Conservation (phyloP, 2,113 vertebrate species). For the Catharus minimus region DNA sequence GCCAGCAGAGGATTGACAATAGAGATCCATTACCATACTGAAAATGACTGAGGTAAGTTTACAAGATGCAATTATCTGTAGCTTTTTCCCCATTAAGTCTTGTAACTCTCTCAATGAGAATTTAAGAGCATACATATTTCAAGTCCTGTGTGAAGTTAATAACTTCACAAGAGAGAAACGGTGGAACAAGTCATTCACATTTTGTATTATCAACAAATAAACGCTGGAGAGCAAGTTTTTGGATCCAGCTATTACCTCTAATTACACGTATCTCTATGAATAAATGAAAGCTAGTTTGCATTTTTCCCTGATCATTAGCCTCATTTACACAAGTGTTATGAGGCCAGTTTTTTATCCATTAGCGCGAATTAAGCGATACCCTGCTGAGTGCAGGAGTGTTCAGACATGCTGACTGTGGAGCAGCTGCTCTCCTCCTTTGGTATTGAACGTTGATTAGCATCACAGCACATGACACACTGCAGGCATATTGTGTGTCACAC, state of each 20-base stretch:
- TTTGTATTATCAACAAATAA: slow-evolving; percentile 33
- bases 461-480: slow-evolving; percentile 11
- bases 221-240: slow-evolving; percentile 18
- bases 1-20: neutral
- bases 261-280: slow-evolving; percentile 36
- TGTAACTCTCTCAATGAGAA: neutral
- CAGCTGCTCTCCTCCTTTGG: slow-evolving; percentile 55
- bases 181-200: neutral
- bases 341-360: slow-evolving; percentile 13
- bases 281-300: slow-evolving; percentile 38
- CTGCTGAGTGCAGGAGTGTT: slow-evolving; percentile 37
- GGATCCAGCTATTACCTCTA: slow-evolving; percentile 44
- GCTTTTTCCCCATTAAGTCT: slow-evolving; percentile 11
- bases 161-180: slow-evolving; percentile 10
- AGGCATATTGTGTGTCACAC: slow-evolving; percentile 25
- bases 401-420: slow-evolving; percentile 38
- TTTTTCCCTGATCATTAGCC: slow-evolving; percentile 27
- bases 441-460: slow-evolving; percentile 45
- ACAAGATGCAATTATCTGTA: slow-evolving; percentile 1
- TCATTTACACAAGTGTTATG: slow-evolving; percentile 10
- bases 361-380: neutral
- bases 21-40: neutral
- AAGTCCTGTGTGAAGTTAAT: slow-evolving; percentile 21
- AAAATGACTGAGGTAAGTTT: neutral
- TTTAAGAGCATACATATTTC: slow-evolving; percentile 1